Conservation (phyloP, 2,113 vertebrate species). For the Ploceus nigricollis region DNA sequence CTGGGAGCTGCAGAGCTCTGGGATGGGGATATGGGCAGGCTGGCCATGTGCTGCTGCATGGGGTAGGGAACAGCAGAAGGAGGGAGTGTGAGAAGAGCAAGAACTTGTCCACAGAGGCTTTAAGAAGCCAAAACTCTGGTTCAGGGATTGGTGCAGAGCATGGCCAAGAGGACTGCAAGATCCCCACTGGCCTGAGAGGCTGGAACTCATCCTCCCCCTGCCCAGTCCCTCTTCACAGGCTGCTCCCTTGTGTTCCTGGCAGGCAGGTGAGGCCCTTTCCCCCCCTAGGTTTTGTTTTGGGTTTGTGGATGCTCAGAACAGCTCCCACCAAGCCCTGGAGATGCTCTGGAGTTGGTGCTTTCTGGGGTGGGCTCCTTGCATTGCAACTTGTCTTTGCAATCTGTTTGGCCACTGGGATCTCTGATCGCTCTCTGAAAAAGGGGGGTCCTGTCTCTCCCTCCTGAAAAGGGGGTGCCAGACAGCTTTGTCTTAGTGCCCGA, state of each 20-base stretch:
- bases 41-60: neutral
- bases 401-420: neutral
- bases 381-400: neutral
- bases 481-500: too few species aligned
- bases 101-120: neutral
- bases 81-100: neutral
- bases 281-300: neutral
- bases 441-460: neutral
- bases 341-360: neutral
- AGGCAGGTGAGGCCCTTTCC: neutral
- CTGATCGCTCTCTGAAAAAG: neutral
- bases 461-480: neutral
- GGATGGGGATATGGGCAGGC: neutral
- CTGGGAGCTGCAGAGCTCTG: neutral
- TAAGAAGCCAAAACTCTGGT: neutral
- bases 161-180: neutral
- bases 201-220: neutral
- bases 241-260: neutral
- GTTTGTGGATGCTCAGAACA: neutral
- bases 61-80: neutral
- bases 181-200: neutral
- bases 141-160: neutral
- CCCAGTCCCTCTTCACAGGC: neutral
- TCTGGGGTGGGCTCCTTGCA: neutral
- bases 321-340: neutral